A percentile compares a stretch with the other conserved stretches of the same genome.
These are phyloP conservation scores for Heliconius ethilla DNA, from an alignment of 2,888 invertebrate genomes.

Conservation along the genomic window DNA sequence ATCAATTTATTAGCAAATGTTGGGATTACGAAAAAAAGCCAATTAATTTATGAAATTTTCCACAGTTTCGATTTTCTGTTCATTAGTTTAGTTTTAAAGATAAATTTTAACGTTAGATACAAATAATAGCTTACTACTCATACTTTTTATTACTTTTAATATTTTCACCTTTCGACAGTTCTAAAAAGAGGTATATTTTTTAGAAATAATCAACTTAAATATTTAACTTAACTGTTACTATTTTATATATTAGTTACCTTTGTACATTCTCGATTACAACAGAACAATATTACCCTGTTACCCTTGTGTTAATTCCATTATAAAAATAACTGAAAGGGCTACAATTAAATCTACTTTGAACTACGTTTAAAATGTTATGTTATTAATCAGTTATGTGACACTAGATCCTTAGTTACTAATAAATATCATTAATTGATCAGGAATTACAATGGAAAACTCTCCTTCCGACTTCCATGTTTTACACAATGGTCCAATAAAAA, in stretches of 20 bases:
- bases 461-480: slow-evolving; percentile 1
- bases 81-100: background rate
- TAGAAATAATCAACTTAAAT: background rate
- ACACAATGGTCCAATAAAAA: background rate
- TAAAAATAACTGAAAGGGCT: slow-evolving; percentile 25
- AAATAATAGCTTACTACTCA: too few species aligned
- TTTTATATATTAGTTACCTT: background rate
- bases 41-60: slow-evolving; percentile 1
- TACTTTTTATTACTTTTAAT: too few species aligned
- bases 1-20: slow-evolving; percentile 18
- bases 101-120: too few species aligned
- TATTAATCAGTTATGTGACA: background rate
- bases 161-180: too few species aligned
- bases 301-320: slow-evolving; percentile 33
- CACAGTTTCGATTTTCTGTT: background rate
- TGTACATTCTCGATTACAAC: background rate
- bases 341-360: background rate
- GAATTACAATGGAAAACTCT: slow-evolving; percentile 18
- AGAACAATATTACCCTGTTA: slow-evolving; percentile 30
- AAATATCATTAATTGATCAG: slow-evolving; percentile 5
- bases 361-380: background rate
- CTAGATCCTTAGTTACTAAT: background rate
- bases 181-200: background rate
- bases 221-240: too few species aligned
- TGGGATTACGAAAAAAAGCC: background rate